Evolutionary conservation across 1,140 invertebrate species (phyloP).

Genomic region (Leucophenga varia): DNA sequence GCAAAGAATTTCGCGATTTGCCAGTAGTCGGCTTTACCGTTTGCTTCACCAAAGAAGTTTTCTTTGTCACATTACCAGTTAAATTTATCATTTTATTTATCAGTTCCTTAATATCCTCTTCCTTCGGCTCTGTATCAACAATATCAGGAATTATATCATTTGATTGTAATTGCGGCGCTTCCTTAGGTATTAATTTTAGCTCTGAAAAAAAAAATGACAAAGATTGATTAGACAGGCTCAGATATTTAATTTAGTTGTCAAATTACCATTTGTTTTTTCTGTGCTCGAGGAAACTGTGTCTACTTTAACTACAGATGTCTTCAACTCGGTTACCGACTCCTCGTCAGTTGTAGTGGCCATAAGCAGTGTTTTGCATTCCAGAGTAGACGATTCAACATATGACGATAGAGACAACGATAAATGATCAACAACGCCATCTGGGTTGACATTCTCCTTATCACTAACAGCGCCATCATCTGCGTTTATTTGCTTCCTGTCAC

Average conservation of each 20-base stretch:
- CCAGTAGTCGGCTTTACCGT: constrained; percentile 13
- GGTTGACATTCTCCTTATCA: constrained; percentile 41
- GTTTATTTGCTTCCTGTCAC: background rate
- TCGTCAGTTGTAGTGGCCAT: constrained; percentile 24
- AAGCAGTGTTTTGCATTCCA: constrained; percentile 32
- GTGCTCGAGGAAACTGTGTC: too few species aligned
- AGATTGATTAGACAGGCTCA: too few species aligned
- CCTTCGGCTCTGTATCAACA: constrained; percentile 18
- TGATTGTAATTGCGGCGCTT: constrained; percentile 14
- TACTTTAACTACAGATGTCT: too few species aligned
- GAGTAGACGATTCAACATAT: constrained; percentile 28
- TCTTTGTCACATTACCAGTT: constrained; percentile 7
- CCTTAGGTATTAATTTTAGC: constrained; percentile 37
- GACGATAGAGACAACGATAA: constrained; percentile 40
- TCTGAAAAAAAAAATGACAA: constrained; percentile 29
- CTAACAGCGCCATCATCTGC: constrained; percentile 5
- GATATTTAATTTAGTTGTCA: too few species aligned
- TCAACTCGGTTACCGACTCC: constrained; percentile 10
- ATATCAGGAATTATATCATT: background rate
- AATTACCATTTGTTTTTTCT: constrained; percentile 10
- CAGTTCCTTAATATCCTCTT: constrained; percentile 33
- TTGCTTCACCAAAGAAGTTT: background rate
- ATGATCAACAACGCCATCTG: constrained; percentile 8
- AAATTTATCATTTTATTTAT: constrained; percentile 38
- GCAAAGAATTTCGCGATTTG: constrained; percentile 23